phyloP scores from a whole-genome alignment of 2,113 vertebrate genomes.

The Sceloporus undulatus region DNA sequence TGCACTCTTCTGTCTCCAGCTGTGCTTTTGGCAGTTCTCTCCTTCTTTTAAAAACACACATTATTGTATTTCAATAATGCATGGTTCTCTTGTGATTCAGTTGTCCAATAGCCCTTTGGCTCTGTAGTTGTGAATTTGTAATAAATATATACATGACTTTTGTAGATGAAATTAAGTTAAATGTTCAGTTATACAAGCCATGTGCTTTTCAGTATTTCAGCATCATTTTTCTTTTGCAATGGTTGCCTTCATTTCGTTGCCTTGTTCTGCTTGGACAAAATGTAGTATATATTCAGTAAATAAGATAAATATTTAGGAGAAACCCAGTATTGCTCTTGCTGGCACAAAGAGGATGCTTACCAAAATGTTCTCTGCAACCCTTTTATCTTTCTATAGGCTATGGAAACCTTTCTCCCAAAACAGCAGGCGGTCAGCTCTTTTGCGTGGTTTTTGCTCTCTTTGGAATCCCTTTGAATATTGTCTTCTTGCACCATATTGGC shows the following conservation, averaged over 20 bases:
- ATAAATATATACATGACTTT: too few species aligned
- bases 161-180: too few species aligned
- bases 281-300: neutral
- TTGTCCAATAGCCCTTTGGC: too few species aligned
- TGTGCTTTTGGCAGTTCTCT: too few species aligned
- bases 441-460: slow-evolving; percentile 76
- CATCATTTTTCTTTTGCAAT: neutral
- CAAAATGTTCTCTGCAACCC: slow-evolving; percentile 4
- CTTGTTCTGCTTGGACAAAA: neutral
- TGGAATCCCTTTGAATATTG: slow-evolving; percentile 77
- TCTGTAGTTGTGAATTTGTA: too few species aligned
- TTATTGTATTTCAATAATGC: too few species aligned
- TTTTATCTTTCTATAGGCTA: slow-evolving; percentile 66
- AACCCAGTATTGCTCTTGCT: too few species aligned
- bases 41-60: too few species aligned
- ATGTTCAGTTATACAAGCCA: too few species aligned
- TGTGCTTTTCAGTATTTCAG: too few species aligned
- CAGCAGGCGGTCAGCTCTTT: slow-evolving; percentile 75
- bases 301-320: neutral
- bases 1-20: too few species aligned
- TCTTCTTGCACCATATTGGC: slow-evolving; percentile 69
- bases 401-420: slow-evolving; percentile 71
- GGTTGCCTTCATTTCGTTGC: neutral
- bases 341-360: neutral
- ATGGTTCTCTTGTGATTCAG: too few species aligned